phyloP scores from a whole-genome alignment of 2,113 vertebrate genomes.

The Rhombomys opimus region DNA sequence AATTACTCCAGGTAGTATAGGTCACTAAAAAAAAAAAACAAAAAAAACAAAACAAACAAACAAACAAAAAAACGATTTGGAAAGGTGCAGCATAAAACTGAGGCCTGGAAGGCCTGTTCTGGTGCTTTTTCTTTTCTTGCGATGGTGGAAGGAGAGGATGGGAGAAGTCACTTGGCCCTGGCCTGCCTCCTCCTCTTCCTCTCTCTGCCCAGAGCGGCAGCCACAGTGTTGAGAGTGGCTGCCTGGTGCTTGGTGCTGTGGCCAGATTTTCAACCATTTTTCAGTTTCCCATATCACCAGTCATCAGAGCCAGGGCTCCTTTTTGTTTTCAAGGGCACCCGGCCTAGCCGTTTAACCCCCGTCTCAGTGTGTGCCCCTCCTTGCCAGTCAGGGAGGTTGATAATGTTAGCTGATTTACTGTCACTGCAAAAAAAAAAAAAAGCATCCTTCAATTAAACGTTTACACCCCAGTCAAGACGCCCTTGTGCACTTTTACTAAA shows the following conservation, averaged over 20 bases:
- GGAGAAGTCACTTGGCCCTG: background rate
- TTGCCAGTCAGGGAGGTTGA: conserved; percentile 51
- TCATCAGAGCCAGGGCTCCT: conserved; percentile 52
- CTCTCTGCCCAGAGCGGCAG: conserved; percentile 7
- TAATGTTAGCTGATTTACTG: conserved; percentile 67
- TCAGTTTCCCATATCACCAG: conserved; percentile 54
- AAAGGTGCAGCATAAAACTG: background rate
- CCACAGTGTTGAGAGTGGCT: background rate
- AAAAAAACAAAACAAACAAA: too few species aligned
- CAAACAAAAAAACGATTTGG: too few species aligned
- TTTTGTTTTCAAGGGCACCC: conserved; percentile 59
- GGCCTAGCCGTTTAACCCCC: conserved; percentile 32
- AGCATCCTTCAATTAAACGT: conserved; percentile 73
- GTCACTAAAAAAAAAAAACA: too few species aligned
- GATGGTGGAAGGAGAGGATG: conserved; percentile 8
- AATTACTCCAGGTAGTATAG: background rate
- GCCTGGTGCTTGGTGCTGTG: conserved; percentile 22
- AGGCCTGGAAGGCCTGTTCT: background rate
- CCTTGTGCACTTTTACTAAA: conserved; percentile 59
- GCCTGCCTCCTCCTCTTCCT: conserved; percentile 71
- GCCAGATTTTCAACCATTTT: conserved; percentile 33
- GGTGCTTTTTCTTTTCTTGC: background rate
- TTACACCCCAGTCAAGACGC: conserved; percentile 14
- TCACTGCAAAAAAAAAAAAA: background rate
- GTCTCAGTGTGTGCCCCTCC: conserved; percentile 36